Conservation (phyloP, 2,888 invertebrate genomes). For the Amblyjoppa proteus region DNA sequence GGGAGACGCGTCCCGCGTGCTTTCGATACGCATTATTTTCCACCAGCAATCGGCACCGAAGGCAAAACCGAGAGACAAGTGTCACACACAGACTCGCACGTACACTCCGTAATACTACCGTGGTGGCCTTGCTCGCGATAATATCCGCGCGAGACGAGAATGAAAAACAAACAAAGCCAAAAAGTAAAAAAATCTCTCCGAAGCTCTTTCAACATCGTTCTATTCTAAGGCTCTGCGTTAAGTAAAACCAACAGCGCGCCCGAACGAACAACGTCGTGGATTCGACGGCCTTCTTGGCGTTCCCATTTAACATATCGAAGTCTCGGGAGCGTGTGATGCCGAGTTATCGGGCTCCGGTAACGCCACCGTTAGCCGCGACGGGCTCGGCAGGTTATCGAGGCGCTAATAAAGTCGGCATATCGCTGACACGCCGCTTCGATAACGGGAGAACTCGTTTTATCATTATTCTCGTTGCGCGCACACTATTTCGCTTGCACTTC, state of each 20-base stretch:
- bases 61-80: neutral
- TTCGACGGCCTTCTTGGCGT: constrained; percentile 37
- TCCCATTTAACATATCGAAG: constrained; percentile 36
- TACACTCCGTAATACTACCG: constrained; percentile 7
- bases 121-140: constrained; percentile 62
- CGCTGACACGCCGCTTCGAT: constrained; percentile 75
- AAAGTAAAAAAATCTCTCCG: constrained; percentile 9
- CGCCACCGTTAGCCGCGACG: constrained; percentile 63
- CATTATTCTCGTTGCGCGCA: constrained; percentile 61
- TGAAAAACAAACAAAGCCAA: constrained; percentile 11
- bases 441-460: constrained; percentile 75
- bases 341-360: constrained; percentile 64
- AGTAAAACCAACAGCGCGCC: neutral
- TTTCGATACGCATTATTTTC: constrained; percentile 61
- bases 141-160: constrained; percentile 38
- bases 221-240: constrained; percentile 46
- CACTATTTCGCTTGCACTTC: constrained; percentile 37
- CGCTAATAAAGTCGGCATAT: constrained; percentile 78
- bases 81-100: neutral
- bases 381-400: constrained; percentile 74
- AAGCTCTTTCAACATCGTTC: constrained; percentile 53
- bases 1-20: constrained; percentile 1
- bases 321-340: constrained; percentile 41
- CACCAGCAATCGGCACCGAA: constrained; percentile 51
- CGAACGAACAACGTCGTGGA: constrained; percentile 4